Evolutionary conservation across 2,888 invertebrate genomes (phyloP).

Genomic region (Drosophila emarginata): DNA sequence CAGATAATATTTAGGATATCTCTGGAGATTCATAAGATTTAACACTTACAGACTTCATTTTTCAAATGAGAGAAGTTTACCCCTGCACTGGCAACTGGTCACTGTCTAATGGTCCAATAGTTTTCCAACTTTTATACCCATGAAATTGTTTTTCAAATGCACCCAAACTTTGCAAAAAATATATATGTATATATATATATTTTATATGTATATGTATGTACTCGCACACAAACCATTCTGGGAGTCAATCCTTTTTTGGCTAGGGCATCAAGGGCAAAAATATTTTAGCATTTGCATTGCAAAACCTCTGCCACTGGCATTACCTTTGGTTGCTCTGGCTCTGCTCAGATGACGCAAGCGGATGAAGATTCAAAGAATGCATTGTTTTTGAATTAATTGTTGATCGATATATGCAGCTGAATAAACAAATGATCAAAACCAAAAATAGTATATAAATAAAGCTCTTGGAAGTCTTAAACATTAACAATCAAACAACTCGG

Average conservation of each 20-base stretch:
- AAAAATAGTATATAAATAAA: neutral
- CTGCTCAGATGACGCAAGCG: constrained; percentile 3
- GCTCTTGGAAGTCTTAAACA: neutral
- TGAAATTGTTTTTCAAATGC: constrained; percentile 59
- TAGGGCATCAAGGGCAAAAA: constrained; percentile 18
- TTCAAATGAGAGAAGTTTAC: neutral
- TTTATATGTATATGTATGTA: no score
- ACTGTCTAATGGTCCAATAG: constrained; percentile 35
- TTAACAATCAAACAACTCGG: neutral
- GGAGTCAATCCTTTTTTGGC: constrained; percentile 28
- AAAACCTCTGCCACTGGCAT: neutral
- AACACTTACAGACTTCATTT: constrained; percentile 58
- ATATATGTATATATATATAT: no score
- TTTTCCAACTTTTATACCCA: constrained; percentile 49
- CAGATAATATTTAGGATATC: no score
- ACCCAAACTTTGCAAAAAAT: neutral
- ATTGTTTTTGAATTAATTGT: neutral
- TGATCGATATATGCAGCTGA: constrained; percentile 1
- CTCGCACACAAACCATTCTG: constrained; percentile 30
- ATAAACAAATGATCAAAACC: neutral
- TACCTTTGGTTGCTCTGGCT: neutral
- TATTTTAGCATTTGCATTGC: neutral
- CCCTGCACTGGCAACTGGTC: constrained; percentile 23
- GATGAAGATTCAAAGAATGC: constrained; percentile 1
- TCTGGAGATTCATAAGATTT: no score